phyloP scores from a whole-genome alignment of 2,113 vertebrate genomes.

The Chlamydotis undulata region DNA sequence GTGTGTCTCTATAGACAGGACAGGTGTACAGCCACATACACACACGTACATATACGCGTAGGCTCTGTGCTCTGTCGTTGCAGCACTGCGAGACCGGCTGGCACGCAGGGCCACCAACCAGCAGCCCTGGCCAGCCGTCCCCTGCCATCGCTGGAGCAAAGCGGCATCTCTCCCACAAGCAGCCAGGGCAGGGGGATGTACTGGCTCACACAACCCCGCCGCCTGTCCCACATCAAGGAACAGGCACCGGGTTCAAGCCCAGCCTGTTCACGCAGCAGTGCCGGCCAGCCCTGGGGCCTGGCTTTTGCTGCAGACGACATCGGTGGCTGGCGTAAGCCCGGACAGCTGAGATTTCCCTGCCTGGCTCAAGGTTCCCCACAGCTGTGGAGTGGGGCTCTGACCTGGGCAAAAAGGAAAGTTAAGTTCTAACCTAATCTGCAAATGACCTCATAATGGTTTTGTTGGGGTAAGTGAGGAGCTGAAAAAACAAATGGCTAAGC shows the following conservation, averaged over 20 bases:
- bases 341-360: neutral
- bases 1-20: neutral
- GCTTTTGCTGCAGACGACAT: neutral
- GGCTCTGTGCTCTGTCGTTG: neutral
- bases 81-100: neutral
- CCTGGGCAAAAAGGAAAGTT: neutral
- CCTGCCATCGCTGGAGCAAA: neutral
- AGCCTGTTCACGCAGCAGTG: neutral
- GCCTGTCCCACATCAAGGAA: neutral
- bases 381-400: neutral
- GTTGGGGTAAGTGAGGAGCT: neutral
- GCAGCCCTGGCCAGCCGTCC: neutral
- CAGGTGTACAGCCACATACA: too few relatives aligned
- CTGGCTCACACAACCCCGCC: neutral
- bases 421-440: neutral
- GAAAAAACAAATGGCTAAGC: neutral
- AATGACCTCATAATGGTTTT: neutral
- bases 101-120: neutral
- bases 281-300: neutral
- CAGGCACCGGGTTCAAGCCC: neutral
- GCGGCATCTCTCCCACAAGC: neutral
- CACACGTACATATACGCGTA: accelerated
- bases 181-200: neutral
- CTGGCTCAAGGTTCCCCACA: neutral
- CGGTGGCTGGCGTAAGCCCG: neutral